Base-by-base conservation (phyloP, 2,113 vertebrate species). In the Paramormyrops kingsleyae region DNA sequence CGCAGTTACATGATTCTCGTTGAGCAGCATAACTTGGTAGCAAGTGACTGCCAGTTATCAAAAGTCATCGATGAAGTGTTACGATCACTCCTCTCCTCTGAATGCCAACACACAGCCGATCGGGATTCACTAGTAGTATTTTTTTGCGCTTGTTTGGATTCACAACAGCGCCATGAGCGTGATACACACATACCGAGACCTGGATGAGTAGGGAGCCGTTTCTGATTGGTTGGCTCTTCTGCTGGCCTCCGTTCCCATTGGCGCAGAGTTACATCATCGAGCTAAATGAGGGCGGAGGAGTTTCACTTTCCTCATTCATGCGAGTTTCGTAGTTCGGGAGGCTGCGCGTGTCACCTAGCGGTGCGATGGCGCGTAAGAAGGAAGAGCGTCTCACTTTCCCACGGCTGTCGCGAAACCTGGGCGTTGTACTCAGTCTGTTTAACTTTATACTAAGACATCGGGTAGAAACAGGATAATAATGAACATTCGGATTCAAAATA, bases 331-430 rank as follows among this genome's bases (percentile, higher is more conserved):
- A 4, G 35, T 84, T 21, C 0, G 24, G n/a, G 62, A 90, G 9
- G 74, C 74, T 5, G 21, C 62, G 87, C 19, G 27, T 90, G 90
- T 50, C 87, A 83, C 90, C 87, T 90, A 90, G 87, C 66, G 90
- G 87, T 84, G 53, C 88, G 1, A 35, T 52, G 66, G 35, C 2
- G 15, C 74, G 12, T 2, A 39, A 77, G 13, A 35, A 35, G 4
- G 13, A 13, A 35, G n/a, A 15, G 12, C 66, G 66, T 13, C 27
- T 12, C 39, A n/a, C 13, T 74, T 39, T 77, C 31, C 70, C 70
- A 39, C 1, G 15, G 12, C 59, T 35, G 31, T 39, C 13, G 5
- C 13, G 27, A 77, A 77, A 77, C 27, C 31, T 39, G 13, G 70
- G 27, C 24, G 59, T 66, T 66, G 24, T 27, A 66, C 24, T n/a